These are phyloP conservation scores for Tetraneura akinire DNA, from an alignment of 1,140 invertebrate genomes.

Conservation along the genomic window DNA sequence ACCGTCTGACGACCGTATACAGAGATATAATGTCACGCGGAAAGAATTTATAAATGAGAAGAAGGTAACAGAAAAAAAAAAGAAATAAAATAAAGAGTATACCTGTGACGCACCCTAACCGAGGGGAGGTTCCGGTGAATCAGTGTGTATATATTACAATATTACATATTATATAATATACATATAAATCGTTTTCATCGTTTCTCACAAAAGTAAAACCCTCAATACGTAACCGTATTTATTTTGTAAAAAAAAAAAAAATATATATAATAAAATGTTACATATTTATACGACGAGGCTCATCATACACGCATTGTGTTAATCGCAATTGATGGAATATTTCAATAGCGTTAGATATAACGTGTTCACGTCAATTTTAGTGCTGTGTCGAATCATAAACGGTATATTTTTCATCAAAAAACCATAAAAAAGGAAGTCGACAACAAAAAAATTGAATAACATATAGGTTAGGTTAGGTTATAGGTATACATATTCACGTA, in stretches of 20 bases:
- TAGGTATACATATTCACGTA: background rate
- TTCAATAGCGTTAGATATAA: constrained; percentile 27
- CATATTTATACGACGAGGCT: constrained; percentile 16
- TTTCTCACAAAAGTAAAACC: constrained; percentile 43
- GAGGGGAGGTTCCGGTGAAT: constrained; percentile 31
- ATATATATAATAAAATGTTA: background rate
- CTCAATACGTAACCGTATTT: constrained; percentile 39
- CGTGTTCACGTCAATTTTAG: background rate
- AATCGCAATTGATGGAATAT: constrained; percentile 30
- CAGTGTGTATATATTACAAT: background rate
- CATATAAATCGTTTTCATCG: constrained; percentile 42
- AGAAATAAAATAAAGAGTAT: constrained; percentile 10
- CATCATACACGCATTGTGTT: constrained; percentile 45
- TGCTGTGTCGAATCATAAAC: constrained; percentile 27
- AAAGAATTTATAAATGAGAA: constrained; percentile 15
- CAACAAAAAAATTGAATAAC: background rate
- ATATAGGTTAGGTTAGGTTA: background rate
- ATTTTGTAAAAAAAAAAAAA: constrained; percentile 27
- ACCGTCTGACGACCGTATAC: background rate
- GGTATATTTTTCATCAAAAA: constrained; percentile 3
- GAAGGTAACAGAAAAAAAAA: background rate
- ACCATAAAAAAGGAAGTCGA: constrained; percentile 1
- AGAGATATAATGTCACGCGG: constrained; percentile 23
- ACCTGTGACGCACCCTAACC: constrained; percentile 30
- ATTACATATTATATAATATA: background rate